Conservation (phyloP, 2,888 invertebrate species). For the Lordiphosa andalusiaca region DNA sequence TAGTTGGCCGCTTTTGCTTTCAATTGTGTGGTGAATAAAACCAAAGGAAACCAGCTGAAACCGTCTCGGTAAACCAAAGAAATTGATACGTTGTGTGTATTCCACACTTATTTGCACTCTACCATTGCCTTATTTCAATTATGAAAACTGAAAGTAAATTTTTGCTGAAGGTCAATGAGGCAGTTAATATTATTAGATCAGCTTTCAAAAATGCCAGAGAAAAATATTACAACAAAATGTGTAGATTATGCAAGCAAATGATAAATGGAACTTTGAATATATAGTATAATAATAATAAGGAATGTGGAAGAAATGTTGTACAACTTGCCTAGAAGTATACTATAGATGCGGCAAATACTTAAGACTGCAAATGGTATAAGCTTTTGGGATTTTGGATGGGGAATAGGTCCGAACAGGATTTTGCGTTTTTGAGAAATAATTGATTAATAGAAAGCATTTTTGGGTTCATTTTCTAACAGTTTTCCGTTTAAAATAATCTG, state of each 20-base stretch:
- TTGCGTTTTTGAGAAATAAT: too few relatives aligned
- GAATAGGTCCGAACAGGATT: too few relatives aligned
- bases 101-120: constrained; percentile 41
- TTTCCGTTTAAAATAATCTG: too few relatives aligned
- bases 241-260: neutral
- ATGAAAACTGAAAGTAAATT: constrained; percentile 69
- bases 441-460: too few relatives aligned
- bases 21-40: constrained; percentile 45
- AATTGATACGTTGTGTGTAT: constrained; percentile 61
- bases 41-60: constrained; percentile 20
- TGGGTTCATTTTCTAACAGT: too few relatives aligned
- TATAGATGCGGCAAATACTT: neutral
- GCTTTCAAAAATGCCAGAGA: constrained; percentile 54
- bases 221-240: constrained; percentile 13
- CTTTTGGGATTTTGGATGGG: too few relatives aligned
- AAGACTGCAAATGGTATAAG: neutral
- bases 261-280: too few relatives aligned
- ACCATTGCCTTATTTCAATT: constrained; percentile 43
- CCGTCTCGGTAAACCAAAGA: constrained; percentile 55
- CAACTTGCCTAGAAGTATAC: neutral
- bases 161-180: constrained; percentile 60
- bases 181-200: constrained; percentile 64
- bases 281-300: constrained; percentile 18
- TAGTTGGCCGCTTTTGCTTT: constrained; percentile 73
- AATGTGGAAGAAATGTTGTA: neutral